Percentiles rank a stretch among this genome's conserved stretches.
Conservation (phyloP, 2,113 vertebrate species). For the Corydoras maculifer region DNA sequence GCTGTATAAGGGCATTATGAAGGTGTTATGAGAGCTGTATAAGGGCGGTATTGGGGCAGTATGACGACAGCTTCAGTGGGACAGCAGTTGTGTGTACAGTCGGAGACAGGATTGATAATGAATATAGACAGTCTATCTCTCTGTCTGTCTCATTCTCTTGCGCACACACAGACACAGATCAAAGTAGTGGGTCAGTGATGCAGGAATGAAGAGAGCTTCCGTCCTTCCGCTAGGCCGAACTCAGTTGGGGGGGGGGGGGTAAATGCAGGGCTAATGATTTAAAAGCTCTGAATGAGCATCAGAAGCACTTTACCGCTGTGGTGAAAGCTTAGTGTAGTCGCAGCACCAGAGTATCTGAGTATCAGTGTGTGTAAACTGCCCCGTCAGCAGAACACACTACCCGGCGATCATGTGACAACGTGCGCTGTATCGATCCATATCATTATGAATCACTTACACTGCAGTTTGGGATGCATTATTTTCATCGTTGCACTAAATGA, state of each 20-base stretch:
- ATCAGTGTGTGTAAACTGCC: conserved; percentile 10
- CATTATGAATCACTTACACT: too few species aligned
- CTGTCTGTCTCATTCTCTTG: not conserved
- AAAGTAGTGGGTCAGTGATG: not conserved
- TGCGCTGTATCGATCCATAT: too few species aligned
- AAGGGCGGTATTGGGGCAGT: too few species aligned
- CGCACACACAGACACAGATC: not conserved
- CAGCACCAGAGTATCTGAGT: not conserved
- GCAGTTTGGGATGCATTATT: too few species aligned
- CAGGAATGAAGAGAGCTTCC: not conserved
- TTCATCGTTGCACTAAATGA: too few species aligned
- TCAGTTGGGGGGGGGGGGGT: not conserved
- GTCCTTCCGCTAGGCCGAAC: not conserved
- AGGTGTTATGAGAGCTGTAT: too few species aligned
- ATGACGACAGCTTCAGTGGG: too few species aligned
- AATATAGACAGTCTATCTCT: conserved; percentile 19
- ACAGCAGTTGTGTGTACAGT: conserved; percentile 7
- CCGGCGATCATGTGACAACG: not conserved
- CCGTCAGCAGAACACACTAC: conserved; percentile 12
- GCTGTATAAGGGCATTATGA: too few species aligned
- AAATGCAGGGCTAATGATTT: conserved; percentile 22
- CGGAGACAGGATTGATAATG: conserved; percentile 14
- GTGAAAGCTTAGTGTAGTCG: not conserved
- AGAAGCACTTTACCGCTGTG: not conserved
- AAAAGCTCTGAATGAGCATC: conserved; percentile 20